A percentile compares a stretch with the other conserved stretches of the same genome.
These are phyloP conservation scores for Neoarius graeffei DNA, from an alignment of 2,113 vertebrate genomes.

Conservation along the genomic window DNA sequence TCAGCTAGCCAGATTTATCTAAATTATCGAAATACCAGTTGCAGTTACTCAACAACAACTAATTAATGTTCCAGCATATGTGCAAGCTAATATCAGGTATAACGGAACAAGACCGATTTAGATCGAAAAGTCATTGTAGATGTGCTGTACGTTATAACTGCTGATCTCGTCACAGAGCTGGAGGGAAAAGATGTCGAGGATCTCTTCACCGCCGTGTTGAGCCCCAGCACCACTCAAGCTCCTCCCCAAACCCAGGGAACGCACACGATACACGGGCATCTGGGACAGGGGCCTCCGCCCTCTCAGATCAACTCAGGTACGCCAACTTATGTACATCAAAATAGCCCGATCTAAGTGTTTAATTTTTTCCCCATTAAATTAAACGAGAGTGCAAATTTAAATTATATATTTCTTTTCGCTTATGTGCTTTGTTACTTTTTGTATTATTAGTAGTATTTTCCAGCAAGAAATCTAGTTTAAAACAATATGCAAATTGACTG, in stretches of 20 bases:
- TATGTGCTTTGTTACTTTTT: neutral
- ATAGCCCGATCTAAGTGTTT: neutral
- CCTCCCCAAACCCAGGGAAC: constrained; percentile 75
- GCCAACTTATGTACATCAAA: neutral
- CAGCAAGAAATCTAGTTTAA: neutral
- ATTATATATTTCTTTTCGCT: neutral
- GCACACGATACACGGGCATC: constrained; percentile 56
- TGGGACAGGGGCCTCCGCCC: constrained; percentile 74
- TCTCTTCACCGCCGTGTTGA: constrained; percentile 93
- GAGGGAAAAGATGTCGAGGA: constrained; percentile 98
- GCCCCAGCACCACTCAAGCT: constrained; percentile 82
- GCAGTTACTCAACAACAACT: neutral
- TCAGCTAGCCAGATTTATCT: neutral
- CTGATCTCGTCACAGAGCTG: constrained; percentile 76
- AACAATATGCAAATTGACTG: neutral
- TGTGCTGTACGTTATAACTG: neutral
- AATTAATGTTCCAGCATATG: too few relatives aligned
- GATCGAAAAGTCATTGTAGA: neutral
- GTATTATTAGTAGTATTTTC: neutral
- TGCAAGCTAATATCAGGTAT: too few relatives aligned
- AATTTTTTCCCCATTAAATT: neutral
- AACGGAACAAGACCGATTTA: too few relatives aligned
- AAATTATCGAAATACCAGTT: neutral
- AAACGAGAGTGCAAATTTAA: neutral
- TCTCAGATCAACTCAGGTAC: constrained; percentile 82